Evolutionary conservation across 2,888 invertebrate genomes (phyloP), one percentile per base, ranked within the genome.

Genomic region (Melangyna quadrimaculata): DNA sequence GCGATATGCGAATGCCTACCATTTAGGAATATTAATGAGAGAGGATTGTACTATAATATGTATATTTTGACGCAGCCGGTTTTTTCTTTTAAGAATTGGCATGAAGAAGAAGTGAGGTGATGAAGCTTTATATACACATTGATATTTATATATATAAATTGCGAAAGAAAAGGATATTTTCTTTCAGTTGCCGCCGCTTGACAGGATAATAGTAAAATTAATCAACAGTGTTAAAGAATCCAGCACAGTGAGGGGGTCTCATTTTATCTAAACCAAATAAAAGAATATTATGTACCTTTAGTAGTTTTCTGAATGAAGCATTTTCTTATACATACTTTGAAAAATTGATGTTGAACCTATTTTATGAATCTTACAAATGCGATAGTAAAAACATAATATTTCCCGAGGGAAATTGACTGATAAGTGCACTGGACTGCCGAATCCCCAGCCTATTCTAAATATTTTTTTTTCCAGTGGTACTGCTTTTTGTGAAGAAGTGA

Each of bases 1-100:
- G 78, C 86, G 86, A 81, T 81, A 81, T 81, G 81, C 86, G 86
- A 81, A 86, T 86, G 81, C 73, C 86, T 81, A 81, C 86, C 63
- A 59, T 81, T 86, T 86, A 55, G 73, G 86, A 81, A 86, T 86
- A 86, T 81, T 86, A 86, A 86, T 86, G 86, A 86, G 79, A 12
- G 43, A 24, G 57, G 80, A 78, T 78, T 77, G 59, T 70, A n/a
- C 57, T 55, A 17, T 65, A 24, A 59, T 22, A 19, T 63, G 27
- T 43, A 63, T 65, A 65, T 65, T 65, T 65, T 65, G 45, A 45
- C 65, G 7, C 45, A 65, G 65, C 29, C 65, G 29, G 45, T 29
- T 45, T 55, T 27, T 37, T 14, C 8, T 35, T 59, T 22, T 37
- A 19, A 22, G 12, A 12, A 35, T 17, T 19, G 35, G 57, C 22